phyloP scores from a whole-genome alignment of 2,888 invertebrate genomes.

The Microplitis manilae region DNA sequence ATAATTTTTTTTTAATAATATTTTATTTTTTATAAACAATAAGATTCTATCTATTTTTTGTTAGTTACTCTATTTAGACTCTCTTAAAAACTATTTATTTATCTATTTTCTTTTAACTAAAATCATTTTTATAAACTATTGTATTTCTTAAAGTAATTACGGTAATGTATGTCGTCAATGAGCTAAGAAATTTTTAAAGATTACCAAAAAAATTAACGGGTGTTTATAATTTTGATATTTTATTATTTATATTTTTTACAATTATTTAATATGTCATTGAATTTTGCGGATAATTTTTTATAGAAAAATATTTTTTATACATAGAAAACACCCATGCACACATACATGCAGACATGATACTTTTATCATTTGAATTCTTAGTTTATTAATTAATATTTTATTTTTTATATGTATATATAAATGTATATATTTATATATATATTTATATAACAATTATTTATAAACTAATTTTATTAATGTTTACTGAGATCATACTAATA shows the following conservation, averaged over 20 bases:
- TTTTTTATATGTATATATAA: neutral
- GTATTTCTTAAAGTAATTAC: neutral
- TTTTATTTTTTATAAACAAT: conserved; percentile 65
- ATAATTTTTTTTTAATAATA: conserved; percentile 52
- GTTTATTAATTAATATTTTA: conserved; percentile 10
- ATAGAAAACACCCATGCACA: neutral
- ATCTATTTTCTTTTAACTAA: conserved; percentile 53
- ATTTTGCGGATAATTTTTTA: too few relatives aligned
- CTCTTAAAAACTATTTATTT: conserved; percentile 59
- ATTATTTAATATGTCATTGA: too few relatives aligned
- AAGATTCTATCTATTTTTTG: conserved; percentile 57
- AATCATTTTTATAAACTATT: conserved; percentile 20
- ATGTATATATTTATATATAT: conserved; percentile 23
- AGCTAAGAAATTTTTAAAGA: neutral
- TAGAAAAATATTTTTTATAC: neutral
- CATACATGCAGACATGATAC: neutral
- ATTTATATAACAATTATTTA: conserved; percentile 63
- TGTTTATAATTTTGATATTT: too few relatives aligned
- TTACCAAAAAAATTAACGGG: neutral
- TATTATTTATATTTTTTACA: too few relatives aligned
- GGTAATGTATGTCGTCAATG: neutral
- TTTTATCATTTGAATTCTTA: neutral
- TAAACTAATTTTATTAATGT: conserved; percentile 64
- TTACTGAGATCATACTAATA: conserved; percentile 73
- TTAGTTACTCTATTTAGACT: conserved; percentile 67